A percentile compares a stretch with the other conserved stretches of the same genome.
Conservation (phyloP, 2,113 vertebrate species). For the Peromyscus maniculatus region DNA sequence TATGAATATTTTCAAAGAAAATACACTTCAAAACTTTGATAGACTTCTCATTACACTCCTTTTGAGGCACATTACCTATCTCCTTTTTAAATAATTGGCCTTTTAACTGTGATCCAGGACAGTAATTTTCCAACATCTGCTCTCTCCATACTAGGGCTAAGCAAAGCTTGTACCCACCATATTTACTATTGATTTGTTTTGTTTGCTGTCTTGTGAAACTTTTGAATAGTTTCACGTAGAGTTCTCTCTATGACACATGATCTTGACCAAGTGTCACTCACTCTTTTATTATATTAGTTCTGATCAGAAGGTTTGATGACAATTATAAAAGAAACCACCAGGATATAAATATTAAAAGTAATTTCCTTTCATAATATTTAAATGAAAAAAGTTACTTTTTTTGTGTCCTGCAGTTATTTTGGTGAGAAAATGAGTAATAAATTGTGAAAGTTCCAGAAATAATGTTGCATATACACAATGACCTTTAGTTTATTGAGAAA, state of each 20-base stretch:
- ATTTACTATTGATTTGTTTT: not conserved
- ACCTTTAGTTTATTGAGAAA: not conserved
- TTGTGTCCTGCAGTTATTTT: not conserved
- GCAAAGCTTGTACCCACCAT: not conserved
- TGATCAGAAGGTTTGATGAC: not conserved
- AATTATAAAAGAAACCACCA: not conserved
- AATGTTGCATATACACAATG: not conserved
- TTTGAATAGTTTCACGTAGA: not conserved
- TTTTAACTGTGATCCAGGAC: not conserved
- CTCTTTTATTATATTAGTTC: not conserved
- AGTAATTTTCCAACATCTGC: not conserved
- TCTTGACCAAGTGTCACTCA: not conserved
- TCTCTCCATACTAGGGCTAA: not conserved
- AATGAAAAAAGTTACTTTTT: slow-evolving; percentile 21
- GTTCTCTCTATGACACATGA: not conserved
- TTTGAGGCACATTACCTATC: not conserved
- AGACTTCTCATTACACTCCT: not conserved
- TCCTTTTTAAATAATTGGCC: not conserved
- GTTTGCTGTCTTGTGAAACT: not conserved
- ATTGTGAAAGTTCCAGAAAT: slow-evolving; percentile 12
- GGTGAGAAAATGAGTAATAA: not conserved
- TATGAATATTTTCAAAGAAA: slow-evolving; percentile 12
- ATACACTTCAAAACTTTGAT: not conserved
- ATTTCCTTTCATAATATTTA: slow-evolving; percentile 44
- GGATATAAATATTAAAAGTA: not conserved